Base-by-base conservation (phyloP, 2,113 vertebrate genomes). In the Pseudorectes ferrugineus region DNA sequence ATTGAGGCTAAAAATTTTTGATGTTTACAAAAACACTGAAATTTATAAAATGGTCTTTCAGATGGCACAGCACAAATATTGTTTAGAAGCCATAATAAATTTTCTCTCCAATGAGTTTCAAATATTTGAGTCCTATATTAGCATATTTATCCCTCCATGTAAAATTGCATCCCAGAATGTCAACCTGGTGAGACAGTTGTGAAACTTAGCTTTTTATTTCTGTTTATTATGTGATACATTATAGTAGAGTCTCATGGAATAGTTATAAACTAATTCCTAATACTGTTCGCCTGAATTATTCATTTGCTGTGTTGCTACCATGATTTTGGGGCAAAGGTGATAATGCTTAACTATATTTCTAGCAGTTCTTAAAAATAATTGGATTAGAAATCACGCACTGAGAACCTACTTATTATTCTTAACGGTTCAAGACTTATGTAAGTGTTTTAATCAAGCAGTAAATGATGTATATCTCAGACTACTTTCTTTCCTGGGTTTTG, bases 391-490 rank as follows among this genome's bases (percentile, higher is more conserved):
- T 95, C 78, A 74, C 65, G 65, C 80, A 67, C 55, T 36, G 89
- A 96, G 91, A 72, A 74, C 40, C 71, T 85, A 42, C 67, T 97
- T 95, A 84, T 93, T 95, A 95, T 97, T 97, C 91, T 95, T 86
- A 84, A 86, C 5, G 6, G 25, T 95, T 95, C 88, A 92, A 77
- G 72, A 80, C 72, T 83, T 92, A 62, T 45, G 42, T 93, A 96
- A 96, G 77, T 89, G 74, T 89, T 97, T 97, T 96, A 96, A 96
- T 96, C 91, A 95, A 93, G 91, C 51, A 58, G 83, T 46, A 95
- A 95, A 96, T 79, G 66, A 92, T 94, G 85, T 93, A 31, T 82
- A 74, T 95, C 83, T 94, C 76, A 65, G 65, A 40, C 62, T 92
- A 31, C 43, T 67, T 95, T 89, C 73, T 36, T 36, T 86, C 59